Evolutionary conservation across 2,797 vertebrate genomes (phyloP).

Genomic region (Gymnoscopelus braueri): DNA sequence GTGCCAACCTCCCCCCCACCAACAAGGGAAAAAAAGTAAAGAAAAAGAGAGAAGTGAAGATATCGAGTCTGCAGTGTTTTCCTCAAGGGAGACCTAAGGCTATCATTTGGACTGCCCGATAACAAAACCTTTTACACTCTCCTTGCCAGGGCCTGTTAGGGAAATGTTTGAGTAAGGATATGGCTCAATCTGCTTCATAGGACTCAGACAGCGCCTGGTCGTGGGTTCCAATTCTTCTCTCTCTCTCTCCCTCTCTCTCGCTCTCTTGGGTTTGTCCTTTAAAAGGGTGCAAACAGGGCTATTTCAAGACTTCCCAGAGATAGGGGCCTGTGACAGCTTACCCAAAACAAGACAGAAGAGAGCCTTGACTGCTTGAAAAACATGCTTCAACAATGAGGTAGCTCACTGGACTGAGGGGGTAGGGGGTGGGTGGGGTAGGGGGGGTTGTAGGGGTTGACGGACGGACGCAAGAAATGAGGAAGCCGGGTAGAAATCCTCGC

Average conservation of each 20-base stretch:
- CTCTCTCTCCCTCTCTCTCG: neutral
- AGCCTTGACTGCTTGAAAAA: slow-evolving; percentile 61
- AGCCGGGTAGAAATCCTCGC: slow-evolving; percentile 49
- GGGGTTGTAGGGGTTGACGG: slow-evolving; percentile 18
- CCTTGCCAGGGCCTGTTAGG: slow-evolving; percentile 55
- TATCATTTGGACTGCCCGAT: slow-evolving; percentile 63
- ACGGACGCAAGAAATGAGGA: slow-evolving; percentile 36
- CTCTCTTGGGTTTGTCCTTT: slow-evolving; percentile 51
- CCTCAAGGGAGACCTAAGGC: slow-evolving; percentile 33
- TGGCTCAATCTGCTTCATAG: slow-evolving; percentile 59
- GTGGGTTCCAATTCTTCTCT: slow-evolving; percentile 49
- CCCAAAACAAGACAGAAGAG: slow-evolving; percentile 64
- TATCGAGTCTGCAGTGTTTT: slow-evolving; percentile 44
- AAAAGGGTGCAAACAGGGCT: slow-evolving; percentile 66
- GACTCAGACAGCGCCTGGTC: slow-evolving; percentile 51
- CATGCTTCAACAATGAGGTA: slow-evolving; percentile 71
- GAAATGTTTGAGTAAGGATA: slow-evolving; percentile 65
- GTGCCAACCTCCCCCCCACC: neutral
- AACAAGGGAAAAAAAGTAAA: slow-evolving; percentile 51
- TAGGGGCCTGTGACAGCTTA: slow-evolving; percentile 72
- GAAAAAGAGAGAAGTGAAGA: slow-evolving; percentile 39
- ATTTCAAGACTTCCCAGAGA: slow-evolving; percentile 77
- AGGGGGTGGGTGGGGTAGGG: slow-evolving; percentile 14
- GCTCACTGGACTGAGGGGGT: slow-evolving; percentile 35
- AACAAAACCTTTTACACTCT: slow-evolving; percentile 54